phyloP scores from a whole-genome alignment of 2,888 invertebrate species.

The Ellobium chinense region DNA sequence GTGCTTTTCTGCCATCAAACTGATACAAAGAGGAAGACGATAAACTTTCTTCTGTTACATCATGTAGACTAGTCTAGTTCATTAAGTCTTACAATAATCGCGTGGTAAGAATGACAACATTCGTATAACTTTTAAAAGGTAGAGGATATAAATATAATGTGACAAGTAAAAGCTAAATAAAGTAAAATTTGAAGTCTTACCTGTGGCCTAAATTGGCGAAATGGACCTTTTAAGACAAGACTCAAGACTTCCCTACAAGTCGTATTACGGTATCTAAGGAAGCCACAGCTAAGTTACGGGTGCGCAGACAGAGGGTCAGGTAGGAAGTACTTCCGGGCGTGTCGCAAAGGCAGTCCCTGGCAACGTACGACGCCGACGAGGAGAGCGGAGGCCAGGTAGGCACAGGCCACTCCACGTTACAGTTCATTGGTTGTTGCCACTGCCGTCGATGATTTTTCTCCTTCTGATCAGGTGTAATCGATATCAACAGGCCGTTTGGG shows the following conservation, averaged over 20 bases:
- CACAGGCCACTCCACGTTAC: too few relatives aligned
- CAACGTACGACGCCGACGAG: slow-evolving; percentile 4
- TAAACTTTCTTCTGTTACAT: too few relatives aligned
- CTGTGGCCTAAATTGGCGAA: neutral
- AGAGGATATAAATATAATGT: too few relatives aligned
- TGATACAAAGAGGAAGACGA: too few relatives aligned
- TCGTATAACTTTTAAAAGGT: too few relatives aligned
- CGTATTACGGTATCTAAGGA: slow-evolving; percentile 25
- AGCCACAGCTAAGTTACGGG: slow-evolving; percentile 34
- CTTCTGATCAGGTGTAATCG: neutral
- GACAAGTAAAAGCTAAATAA: too few relatives aligned
- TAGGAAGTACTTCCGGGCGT: slow-evolving; percentile 16
- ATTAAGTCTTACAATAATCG: too few relatives aligned
- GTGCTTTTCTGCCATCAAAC: too few relatives aligned
- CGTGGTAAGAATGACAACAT: too few relatives aligned
- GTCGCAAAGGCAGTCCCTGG: neutral
- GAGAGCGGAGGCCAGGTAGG: too few relatives aligned
- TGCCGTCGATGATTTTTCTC: neutral
- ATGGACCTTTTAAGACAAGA: neutral
- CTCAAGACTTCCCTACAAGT: neutral
- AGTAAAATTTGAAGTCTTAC: neutral
- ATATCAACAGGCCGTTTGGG: neutral
- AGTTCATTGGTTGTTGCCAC: too few relatives aligned
- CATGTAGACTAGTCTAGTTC: too few relatives aligned
- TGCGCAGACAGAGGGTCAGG: slow-evolving; percentile 3